Percentiles rank a stretch among this genome's conserved stretches.
These are phyloP conservation scores for Montipora cactus DNA, from an alignment of 64 coral and sea anemone species.

Conservation along the genomic window DNA sequence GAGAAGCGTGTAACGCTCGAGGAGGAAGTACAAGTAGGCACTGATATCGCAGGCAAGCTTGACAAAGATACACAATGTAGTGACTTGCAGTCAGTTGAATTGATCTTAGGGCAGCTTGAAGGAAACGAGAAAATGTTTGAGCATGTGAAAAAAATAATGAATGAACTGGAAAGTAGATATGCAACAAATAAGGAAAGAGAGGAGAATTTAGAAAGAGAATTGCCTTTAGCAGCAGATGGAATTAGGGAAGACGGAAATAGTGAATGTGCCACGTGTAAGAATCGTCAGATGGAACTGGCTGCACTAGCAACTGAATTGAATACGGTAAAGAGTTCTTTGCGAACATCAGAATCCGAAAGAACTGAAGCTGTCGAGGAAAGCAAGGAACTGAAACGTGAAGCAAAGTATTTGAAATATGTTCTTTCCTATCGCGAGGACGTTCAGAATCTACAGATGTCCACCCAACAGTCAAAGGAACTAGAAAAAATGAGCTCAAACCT, in stretches of 20 bases:
- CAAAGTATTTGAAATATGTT: slow-evolving; percentile 87
- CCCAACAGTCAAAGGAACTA: slow-evolving; percentile 70
- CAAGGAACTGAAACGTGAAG: slow-evolving; percentile 68
- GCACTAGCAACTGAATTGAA: slow-evolving; percentile 60
- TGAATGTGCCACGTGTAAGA: slow-evolving; percentile 65
- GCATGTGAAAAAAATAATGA: slow-evolving; percentile 47
- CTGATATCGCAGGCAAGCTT: not conserved
- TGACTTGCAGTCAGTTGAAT: slow-evolving; percentile 1
- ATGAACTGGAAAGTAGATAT: slow-evolving; percentile 44
- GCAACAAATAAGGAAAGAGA: slow-evolving; percentile 26
- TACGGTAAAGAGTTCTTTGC: slow-evolving; percentile 43
- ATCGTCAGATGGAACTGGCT: slow-evolving; percentile 47
- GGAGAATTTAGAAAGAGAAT: slow-evolving; percentile 56
- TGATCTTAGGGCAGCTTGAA: slow-evolving; percentile 67
- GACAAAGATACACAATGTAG: slow-evolving; percentile 37
- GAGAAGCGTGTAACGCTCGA: not conserved
- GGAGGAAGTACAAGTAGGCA: slow-evolving; percentile 15
- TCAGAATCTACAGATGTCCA: slow-evolving; percentile 52
- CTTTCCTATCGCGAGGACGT: slow-evolving; percentile 90
- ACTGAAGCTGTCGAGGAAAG: slow-evolving; percentile 69
- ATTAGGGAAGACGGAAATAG: not conserved
- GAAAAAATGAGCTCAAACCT: slow-evolving; percentile 79
- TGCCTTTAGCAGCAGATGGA: not conserved
- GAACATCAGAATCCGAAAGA: slow-evolving; percentile 49
- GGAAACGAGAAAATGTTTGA: slow-evolving; percentile 58